phyloP scores from a whole-genome alignment of 2,797 vertebrate genomes.

The Helostoma temminkii region DNA sequence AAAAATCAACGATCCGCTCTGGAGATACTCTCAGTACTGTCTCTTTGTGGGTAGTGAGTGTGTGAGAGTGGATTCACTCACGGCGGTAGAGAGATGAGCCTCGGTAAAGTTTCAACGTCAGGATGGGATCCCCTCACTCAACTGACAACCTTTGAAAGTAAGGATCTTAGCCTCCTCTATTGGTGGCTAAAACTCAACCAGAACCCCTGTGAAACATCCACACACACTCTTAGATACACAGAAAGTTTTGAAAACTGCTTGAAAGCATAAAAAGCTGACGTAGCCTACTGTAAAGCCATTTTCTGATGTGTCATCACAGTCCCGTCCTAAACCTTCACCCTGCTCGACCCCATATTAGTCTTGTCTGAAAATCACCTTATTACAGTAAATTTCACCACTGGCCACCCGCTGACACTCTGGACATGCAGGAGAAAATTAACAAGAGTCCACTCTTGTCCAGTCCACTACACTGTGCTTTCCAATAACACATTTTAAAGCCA shows the following conservation, averaged over 20 bases:
- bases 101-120: conserved; percentile 52
- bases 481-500: conserved; percentile 39
- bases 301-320: conserved; percentile 63
- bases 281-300: conserved; percentile 25
- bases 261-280: conserved; percentile 51
- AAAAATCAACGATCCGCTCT: conserved; percentile 55
- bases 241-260: conserved; percentile 20
- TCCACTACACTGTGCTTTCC: conserved; percentile 24
- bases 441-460: conserved; percentile 29
- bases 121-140: conserved; percentile 62
- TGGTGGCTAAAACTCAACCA: conserved; percentile 34
- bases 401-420: conserved; percentile 36
- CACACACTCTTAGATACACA: background rate
- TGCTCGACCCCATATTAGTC: conserved; percentile 57
- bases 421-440: conserved; percentile 52
- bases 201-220: conserved; percentile 11
- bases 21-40: conserved; percentile 53
- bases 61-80: conserved; percentile 46
- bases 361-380: conserved; percentile 62
- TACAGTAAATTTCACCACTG: conserved; percentile 34
- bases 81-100: conserved; percentile 47
- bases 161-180: conserved; percentile 28
- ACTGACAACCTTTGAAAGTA: conserved; percentile 27
- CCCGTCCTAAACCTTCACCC: conserved; percentile 69
- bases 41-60: conserved; percentile 33